phyloP scores from a whole-genome alignment of 1,140 invertebrate species.

The Probaryconus sp. region DNA sequence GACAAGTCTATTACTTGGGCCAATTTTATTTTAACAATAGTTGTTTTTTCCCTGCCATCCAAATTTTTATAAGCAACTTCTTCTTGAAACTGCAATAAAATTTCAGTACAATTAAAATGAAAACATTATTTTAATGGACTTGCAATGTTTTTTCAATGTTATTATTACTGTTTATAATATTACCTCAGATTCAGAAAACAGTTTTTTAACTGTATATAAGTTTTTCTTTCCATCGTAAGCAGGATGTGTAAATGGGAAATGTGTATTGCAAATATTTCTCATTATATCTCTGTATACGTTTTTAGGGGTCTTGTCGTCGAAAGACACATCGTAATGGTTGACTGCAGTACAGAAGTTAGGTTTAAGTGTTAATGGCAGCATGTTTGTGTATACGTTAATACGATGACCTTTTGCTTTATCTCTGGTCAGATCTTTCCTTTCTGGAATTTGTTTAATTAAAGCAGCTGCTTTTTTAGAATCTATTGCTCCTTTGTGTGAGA shows the following conservation, averaged over 20 bases:
- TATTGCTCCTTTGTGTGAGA: conserved; percentile 23
- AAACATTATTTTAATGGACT: not conserved
- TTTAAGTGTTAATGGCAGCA: conserved; percentile 77
- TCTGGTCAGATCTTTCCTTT: conserved; percentile 36
- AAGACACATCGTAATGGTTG: conserved; percentile 79
- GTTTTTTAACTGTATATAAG: conserved; percentile 77
- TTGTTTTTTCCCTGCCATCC: conserved; percentile 76
- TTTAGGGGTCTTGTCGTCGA: conserved; percentile 78
- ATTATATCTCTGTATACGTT: conserved; percentile 73
- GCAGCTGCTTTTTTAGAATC: not conserved
- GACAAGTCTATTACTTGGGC: conserved; percentile 79
- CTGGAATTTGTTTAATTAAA: conserved; percentile 19
- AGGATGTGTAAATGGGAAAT: conserved; percentile 72
- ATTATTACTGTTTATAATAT: too few relatives aligned
- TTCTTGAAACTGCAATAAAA: not conserved
- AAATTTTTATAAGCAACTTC: conserved; percentile 64
- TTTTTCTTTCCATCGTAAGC: conserved; percentile 87
- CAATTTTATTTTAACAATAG: conserved; percentile 81
- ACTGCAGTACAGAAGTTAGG: conserved; percentile 71
- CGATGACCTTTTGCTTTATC: conserved; percentile 74
- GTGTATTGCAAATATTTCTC: conserved; percentile 59
- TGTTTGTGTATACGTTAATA: conserved; percentile 79
- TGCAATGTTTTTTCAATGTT: conserved; percentile 1
- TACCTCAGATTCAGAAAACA: conserved; percentile 62
- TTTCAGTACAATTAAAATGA: not conserved